Evolutionary conservation across 92 coral and sea anemone species (phyloP).

Genomic region (Phymanthus crucifer): DNA sequence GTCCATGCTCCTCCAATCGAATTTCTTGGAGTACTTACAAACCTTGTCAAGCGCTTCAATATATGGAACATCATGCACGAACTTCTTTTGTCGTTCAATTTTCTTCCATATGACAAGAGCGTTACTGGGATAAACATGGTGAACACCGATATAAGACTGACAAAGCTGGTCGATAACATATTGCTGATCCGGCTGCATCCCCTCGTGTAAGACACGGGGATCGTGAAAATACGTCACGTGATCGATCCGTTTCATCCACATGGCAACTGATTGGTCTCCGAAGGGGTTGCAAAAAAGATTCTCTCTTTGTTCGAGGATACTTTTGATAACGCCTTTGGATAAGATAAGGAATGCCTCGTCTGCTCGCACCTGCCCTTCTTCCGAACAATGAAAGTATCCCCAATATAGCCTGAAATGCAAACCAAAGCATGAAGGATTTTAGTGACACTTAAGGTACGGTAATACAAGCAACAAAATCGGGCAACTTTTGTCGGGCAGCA

Average conservation of each 20-base stretch:
- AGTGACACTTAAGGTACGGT: neutral
- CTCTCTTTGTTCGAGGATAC: constrained; percentile 48
- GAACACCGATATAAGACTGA: constrained; percentile 59
- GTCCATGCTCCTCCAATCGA: constrained; percentile 73
- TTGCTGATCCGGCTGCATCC: constrained; percentile 45
- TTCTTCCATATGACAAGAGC: constrained; percentile 63
- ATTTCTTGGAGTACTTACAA: constrained; percentile 50
- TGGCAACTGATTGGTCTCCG: constrained; percentile 80
- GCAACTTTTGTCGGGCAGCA: too few species aligned
- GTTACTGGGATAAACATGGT: constrained; percentile 70
- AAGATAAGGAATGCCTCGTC: constrained; percentile 79
- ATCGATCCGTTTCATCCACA: constrained; percentile 77
- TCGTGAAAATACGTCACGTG: constrained; percentile 72
- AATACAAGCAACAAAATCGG: too few species aligned
- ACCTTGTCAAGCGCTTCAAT: constrained; percentile 51
- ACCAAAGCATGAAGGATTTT: neutral
- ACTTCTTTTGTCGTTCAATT: constrained; percentile 28
- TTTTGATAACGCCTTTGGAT: constrained; percentile 53
- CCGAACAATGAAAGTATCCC: constrained; percentile 76
- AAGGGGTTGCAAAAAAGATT: constrained; percentile 74
- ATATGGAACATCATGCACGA: constrained; percentile 58
- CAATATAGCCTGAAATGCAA: constrained; percentile 67
- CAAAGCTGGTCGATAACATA: constrained; percentile 55
- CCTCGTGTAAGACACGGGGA: constrained; percentile 63
- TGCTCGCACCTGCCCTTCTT: constrained; percentile 72